Evolutionary conservation across 2,888 invertebrate genomes (phyloP).

Genomic region (Eueremaeus valkanovi): DNA sequence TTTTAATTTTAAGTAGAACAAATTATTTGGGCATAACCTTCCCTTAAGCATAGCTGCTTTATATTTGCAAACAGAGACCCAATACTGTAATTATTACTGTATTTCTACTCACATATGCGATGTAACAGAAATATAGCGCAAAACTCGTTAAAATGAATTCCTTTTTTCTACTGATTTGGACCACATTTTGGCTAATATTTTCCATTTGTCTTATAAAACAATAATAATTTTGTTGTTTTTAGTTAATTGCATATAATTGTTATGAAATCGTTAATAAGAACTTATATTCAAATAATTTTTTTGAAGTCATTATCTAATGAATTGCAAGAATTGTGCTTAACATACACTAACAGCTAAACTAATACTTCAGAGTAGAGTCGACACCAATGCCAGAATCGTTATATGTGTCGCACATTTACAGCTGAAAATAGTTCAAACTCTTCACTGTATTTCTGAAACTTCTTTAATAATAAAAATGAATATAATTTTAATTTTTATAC

Average conservation of each 20-base stretch:
- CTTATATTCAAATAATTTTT: neutral
- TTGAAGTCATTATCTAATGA: neutral
- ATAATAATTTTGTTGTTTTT: neutral
- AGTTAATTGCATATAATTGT: neutral
- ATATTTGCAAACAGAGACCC: too few relatives aligned
- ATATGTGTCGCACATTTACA: neutral
- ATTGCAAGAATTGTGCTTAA: neutral
- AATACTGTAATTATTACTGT: neutral
- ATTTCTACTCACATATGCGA: constrained; percentile 16
- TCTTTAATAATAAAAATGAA: too few relatives aligned
- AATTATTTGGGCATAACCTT: neutral
- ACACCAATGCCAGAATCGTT: neutral
- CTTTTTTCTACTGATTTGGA: neutral
- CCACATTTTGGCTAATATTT: neutral
- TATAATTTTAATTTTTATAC: too few relatives aligned
- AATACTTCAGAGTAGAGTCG: neutral
- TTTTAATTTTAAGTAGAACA: too few relatives aligned
- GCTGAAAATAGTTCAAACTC: neutral
- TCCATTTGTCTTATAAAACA: neutral
- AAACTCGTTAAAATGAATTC: neutral
- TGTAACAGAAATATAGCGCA: constrained; percentile 26
- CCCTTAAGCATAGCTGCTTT: too few relatives aligned
- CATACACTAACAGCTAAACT: neutral
- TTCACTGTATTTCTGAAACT: too few relatives aligned
- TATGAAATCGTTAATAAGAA: neutral